These are phyloP conservation scores for Ia io DNA, from an alignment of 2,113 vertebrate species.

Conservation along the genomic window DNA sequence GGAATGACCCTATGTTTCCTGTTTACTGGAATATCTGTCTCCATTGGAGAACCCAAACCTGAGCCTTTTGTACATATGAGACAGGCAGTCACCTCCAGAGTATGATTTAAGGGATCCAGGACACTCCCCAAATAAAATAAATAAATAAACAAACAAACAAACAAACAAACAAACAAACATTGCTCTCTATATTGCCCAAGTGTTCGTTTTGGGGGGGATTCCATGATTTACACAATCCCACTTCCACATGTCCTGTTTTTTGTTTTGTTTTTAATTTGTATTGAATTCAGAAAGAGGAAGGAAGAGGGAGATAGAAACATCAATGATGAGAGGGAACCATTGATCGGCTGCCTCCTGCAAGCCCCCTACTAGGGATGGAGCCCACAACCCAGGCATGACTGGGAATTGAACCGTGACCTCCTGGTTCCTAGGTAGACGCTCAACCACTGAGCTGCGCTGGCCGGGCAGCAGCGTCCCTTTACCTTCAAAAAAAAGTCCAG, in stretches of 20 bases:
- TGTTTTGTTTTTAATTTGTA: too few species aligned
- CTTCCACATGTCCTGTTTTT: not conserved
- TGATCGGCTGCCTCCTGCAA: too few species aligned
- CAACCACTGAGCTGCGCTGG: too few species aligned
- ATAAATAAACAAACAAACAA: too few species aligned
- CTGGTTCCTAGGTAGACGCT: too few species aligned
- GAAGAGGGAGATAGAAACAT: too few species aligned
- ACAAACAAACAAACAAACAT: not conserved
- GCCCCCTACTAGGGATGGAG: too few species aligned
- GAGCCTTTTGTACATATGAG: not conserved
- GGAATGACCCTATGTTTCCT: slow-evolving; percentile 27
- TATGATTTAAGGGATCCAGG: not conserved
- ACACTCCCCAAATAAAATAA: not conserved
- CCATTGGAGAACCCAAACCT: not conserved
- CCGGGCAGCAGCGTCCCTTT: not conserved
- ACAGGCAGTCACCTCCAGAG: not conserved
- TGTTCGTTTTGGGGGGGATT: not conserved
- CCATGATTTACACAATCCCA: not conserved
- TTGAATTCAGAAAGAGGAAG: too few species aligned
- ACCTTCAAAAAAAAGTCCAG: not conserved
- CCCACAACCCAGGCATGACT: too few species aligned
- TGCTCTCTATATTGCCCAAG: not conserved
- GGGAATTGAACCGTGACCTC: too few species aligned
- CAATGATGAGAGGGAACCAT: too few species aligned
- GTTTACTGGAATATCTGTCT: not conserved